Evolutionary conservation across 2,113 vertebrate genomes (phyloP).

Genomic region (Dicerorhinus sumatrensis): DNA sequence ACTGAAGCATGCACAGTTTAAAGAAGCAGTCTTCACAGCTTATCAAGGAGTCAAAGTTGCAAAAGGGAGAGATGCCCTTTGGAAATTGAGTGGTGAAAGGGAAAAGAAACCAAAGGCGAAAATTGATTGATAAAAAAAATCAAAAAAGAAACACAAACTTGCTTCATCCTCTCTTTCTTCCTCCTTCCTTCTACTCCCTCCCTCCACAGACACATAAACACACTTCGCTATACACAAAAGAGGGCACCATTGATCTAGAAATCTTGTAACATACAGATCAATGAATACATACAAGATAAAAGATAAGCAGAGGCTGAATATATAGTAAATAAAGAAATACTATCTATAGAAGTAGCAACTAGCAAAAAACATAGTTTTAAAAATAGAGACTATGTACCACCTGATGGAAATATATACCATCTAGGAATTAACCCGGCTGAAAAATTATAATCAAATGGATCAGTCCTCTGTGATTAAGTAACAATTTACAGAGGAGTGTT

Average conservation of each 20-base stretch:
- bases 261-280: background rate
- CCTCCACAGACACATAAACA: background rate
- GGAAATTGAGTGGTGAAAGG: background rate
- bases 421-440: background rate
- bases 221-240: background rate
- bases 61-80: background rate
- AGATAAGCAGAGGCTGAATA: background rate
- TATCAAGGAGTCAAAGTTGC: background rate
- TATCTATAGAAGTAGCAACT: background rate
- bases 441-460: background rate
- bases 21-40: background rate
- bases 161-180: background rate
- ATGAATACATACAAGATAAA: background rate
- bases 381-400: background rate
- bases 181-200: background rate
- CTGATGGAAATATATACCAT: background rate
- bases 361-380: background rate
- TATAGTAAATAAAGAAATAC: background rate
- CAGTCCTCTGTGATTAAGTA: background rate
- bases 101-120: background rate
- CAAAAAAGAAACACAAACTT: background rate
- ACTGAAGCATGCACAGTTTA: background rate
- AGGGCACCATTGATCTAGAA: background rate
- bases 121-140: background rate
- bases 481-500: background rate